Evolutionary conservation across 2,797 vertebrate species (phyloP), one percentile per base, ranked within the genome.

Genomic region (Danio kyathit): DNA sequence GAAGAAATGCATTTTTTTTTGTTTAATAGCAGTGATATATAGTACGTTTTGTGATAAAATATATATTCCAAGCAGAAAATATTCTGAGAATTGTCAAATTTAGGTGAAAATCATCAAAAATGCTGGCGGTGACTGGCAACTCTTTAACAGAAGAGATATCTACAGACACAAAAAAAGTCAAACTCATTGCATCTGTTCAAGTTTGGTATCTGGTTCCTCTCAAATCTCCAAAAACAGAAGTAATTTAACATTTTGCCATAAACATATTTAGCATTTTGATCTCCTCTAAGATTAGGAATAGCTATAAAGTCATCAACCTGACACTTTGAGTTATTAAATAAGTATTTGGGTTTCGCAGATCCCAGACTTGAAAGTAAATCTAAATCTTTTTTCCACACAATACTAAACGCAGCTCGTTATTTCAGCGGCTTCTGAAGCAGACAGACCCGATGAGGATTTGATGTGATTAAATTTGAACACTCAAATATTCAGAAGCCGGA

Each of bases 391-490:
- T 29, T 29, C 29, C 19, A 57, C 21, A 11, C 10, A 57, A 48
- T 67, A 46, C 12, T 56, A 54, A 52, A 56, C 56, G 51, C 14
- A 59, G 21, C 41, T 59, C 40, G 14, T 12, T 38, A 60, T 43
- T 70, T 48, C 13, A 19, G 29, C 66, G n/a, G 44, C 21, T 19
- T 70, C 60, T 51, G 57, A 67, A 77, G 13, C 65, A 41, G 54
- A 59, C 54, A 48, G 21, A 78, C 17, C n/a, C 29, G 9, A 21
- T 10, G 21, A 49, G 44, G 41, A 41, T 61, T 61, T 60, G 40
- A 61, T 52, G 52, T 14, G 46, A 78, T 60, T 71, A n/a, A 66
- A 51, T 79, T 70, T 11, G 46, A 5, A 2, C 17, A 29, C 40
- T 66, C 19, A 57, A 56, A 67, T 4, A 49, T 70, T 21, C 54